Conservation (phyloP, 2,888 invertebrate species). For the Cheilosia urbana region DNA sequence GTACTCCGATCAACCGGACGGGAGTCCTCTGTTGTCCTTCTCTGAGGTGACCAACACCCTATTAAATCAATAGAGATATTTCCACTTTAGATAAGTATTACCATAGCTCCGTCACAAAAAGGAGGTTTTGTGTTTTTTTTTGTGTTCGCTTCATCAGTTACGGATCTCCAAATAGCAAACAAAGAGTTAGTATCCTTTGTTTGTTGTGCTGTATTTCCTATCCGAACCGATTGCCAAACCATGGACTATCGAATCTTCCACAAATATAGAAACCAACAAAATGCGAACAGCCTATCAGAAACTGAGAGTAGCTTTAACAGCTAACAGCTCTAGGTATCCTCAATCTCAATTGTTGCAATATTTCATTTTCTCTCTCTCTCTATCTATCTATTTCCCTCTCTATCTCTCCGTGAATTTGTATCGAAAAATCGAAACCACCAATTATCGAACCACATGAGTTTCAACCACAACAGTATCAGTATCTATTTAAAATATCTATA, state of each 20-base stretch:
- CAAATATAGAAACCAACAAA: conserved; percentile 75
- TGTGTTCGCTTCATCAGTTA: conserved; percentile 24
- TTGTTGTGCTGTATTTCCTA: conserved; percentile 20
- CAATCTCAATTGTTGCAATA: conserved; percentile 58
- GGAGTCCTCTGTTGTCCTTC: conserved; percentile 90
- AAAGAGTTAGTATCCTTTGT: background rate
- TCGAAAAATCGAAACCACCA: conserved; percentile 63
- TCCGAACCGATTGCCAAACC: conserved; percentile 82
- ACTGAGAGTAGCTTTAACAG: conserved; percentile 10
- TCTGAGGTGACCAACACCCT: conserved; percentile 91
- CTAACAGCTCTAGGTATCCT: conserved; percentile 15
- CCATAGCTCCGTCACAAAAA: background rate
- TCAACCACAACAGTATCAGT: conserved; percentile 63
- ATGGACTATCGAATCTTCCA: conserved; percentile 83
- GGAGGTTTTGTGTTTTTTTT: conserved; percentile 9
- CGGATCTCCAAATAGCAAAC: conserved; percentile 18
- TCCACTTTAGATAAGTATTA: no score
- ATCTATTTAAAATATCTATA: conserved; percentile 50
- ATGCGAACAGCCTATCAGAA: conserved; percentile 56
- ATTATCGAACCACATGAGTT: conserved; percentile 66
- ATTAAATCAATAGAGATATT: conserved; percentile 86
- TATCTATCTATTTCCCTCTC: background rate
- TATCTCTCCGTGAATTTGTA: conserved; percentile 52
- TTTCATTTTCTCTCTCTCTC: conserved; percentile 20
- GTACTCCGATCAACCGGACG: conserved; percentile 85